Evolutionary conservation across 2,113 vertebrate genomes (phyloP).

Genomic region (Azemiops feae): DNA sequence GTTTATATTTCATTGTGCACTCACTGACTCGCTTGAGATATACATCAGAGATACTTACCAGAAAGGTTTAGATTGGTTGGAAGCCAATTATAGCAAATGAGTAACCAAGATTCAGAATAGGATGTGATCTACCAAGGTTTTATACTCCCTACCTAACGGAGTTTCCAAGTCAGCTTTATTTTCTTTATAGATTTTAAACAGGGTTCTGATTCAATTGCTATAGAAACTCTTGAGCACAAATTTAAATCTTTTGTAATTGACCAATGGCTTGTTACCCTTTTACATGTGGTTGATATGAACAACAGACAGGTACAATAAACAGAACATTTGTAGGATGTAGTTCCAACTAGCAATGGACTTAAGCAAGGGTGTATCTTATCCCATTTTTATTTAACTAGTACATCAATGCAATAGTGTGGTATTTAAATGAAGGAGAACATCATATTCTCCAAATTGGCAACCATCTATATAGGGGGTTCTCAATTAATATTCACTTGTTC

Average conservation of each 20-base stretch:
- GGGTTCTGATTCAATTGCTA: not conserved
- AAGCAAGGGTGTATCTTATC: not conserved
- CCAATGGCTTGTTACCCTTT: not conserved
- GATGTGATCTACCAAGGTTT: not conserved
- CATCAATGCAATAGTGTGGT: not conserved
- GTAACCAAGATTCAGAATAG: not conserved
- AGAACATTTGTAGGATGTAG: not conserved
- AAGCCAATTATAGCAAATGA: not conserved
- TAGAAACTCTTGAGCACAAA: not conserved
- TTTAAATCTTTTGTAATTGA: not conserved
- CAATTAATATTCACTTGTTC: not conserved
- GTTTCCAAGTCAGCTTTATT: not conserved
- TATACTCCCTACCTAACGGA: not conserved
- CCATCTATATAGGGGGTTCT: not conserved
- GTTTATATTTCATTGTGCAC: not conserved
- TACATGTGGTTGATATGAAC: not conserved
- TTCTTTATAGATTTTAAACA: not conserved
- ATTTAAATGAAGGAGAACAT: not conserved
- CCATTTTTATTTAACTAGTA: not conserved
- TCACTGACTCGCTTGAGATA: not conserved
- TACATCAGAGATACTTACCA: not conserved
- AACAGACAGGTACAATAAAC: not conserved
- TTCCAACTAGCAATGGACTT: not conserved
- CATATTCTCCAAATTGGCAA: not conserved
- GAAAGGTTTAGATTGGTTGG: not conserved